Conservation (phyloP, 1,140 invertebrate species). For the Asbolus verrucosus region DNA sequence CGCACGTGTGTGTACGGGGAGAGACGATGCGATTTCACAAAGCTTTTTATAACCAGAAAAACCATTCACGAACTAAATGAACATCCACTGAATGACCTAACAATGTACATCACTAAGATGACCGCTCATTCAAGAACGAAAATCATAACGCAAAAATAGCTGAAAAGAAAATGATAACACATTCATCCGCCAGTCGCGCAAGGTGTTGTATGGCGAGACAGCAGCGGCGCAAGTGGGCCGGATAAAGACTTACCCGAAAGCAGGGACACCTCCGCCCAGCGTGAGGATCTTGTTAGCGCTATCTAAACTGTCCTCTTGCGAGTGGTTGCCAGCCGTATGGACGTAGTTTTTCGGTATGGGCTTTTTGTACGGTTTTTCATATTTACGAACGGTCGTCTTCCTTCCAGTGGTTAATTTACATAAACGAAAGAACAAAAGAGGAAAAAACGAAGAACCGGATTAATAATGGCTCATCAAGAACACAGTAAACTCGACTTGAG, state of each 20-base stretch:
- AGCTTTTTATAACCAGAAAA: slow-evolving; percentile 26
- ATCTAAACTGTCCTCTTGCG: slow-evolving; percentile 79
- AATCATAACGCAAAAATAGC: slow-evolving; percentile 31
- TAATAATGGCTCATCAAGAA: slow-evolving; percentile 52
- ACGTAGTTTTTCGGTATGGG: slow-evolving; percentile 80
- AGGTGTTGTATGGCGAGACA: slow-evolving; percentile 28
- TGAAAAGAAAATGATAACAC: slow-evolving; percentile 19
- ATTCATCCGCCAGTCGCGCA: slow-evolving; percentile 35
- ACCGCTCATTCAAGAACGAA: slow-evolving; percentile 23
- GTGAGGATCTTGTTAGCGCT: slow-evolving; percentile 81
- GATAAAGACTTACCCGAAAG: slow-evolving; percentile 78
- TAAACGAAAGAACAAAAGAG: slow-evolving; percentile 54
- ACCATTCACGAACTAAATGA: slow-evolving; percentile 26
- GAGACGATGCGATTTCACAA: slow-evolving; percentile 17
- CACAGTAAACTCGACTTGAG: slow-evolving; percentile 22
- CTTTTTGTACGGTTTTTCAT: slow-evolving; percentile 89
- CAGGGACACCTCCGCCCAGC: slow-evolving; percentile 79
- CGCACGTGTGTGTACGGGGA: slow-evolving; percentile 4
- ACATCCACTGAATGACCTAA: slow-evolving; percentile 30
- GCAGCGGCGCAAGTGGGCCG: slow-evolving; percentile 18
- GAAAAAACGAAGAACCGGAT: slow-evolving; percentile 59
- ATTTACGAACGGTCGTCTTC: slow-evolving; percentile 88
- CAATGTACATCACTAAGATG: slow-evolving; percentile 28
- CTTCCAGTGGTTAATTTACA: slow-evolving; percentile 70
- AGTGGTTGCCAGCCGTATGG: slow-evolving; percentile 75